These are phyloP conservation scores for Cosmia trapezina DNA, from an alignment of 2,888 invertebrate species.

Conservation along the genomic window DNA sequence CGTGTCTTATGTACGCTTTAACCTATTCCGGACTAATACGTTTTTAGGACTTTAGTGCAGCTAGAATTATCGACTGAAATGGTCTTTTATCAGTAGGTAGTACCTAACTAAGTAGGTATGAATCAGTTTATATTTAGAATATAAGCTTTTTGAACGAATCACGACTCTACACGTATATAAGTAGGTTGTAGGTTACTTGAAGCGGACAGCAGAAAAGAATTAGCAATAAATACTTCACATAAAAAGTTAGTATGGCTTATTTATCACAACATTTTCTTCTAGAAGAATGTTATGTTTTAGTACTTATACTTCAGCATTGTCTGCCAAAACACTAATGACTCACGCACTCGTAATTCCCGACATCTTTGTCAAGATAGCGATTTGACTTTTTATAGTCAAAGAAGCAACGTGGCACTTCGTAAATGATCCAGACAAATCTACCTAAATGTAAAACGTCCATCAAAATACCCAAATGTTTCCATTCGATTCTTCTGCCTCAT, in stretches of 20 bases:
- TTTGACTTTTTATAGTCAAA: slow-evolving; percentile 42
- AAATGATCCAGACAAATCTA: slow-evolving; percentile 53
- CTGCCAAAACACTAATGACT: slow-evolving; percentile 37
- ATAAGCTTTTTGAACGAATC: not conserved
- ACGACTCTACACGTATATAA: not conserved
- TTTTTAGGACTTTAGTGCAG: slow-evolving; percentile 33
- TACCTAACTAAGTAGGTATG: not conserved
- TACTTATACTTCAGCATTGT: slow-evolving; percentile 1
- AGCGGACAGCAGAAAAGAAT: not conserved
- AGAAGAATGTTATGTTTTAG: not conserved
- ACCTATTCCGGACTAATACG: slow-evolving; percentile 35
- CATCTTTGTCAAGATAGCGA: slow-evolving; percentile 28
- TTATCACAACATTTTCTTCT: slow-evolving; percentile 6
- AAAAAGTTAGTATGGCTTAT: not conserved
- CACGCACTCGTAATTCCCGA: slow-evolving; percentile 22
- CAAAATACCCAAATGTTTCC: slow-evolving; percentile 57
- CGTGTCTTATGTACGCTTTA: slow-evolving; percentile 47
- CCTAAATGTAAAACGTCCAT: slow-evolving; percentile 47
- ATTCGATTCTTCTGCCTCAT: slow-evolving; percentile 55
- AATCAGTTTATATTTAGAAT: not conserved
- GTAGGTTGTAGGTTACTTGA: not conserved
- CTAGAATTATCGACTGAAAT: slow-evolving; percentile 15
- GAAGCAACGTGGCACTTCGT: slow-evolving; percentile 32
- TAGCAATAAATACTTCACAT: slow-evolving; percentile 2
- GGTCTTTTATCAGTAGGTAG: not conserved